Evolutionary conservation across 2,888 invertebrate genomes (phyloP).

Genomic region (Caenorhabditis sp.): DNA sequence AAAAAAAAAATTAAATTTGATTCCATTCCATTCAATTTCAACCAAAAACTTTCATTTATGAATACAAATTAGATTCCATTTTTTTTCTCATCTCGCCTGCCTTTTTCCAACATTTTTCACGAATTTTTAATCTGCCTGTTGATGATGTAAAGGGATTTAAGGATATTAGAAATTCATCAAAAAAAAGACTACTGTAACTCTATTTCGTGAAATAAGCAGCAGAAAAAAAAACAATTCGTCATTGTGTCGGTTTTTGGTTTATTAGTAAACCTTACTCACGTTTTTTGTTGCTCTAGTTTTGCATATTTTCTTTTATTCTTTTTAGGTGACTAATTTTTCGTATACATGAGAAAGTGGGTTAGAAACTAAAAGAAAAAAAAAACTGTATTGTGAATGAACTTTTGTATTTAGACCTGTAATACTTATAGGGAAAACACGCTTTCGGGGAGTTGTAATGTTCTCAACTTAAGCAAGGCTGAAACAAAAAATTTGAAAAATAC

Average conservation of each 20-base stretch:
- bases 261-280: too few species aligned
- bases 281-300: too few species aligned
- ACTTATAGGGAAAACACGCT: too few species aligned
- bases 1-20: background rate
- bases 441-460: too few species aligned
- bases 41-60: background rate
- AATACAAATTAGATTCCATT: constrained; percentile 1
- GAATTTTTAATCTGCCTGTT: background rate
- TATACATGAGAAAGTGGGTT: background rate
- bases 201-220: background rate
- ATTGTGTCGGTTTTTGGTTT: background rate
- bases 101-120: background rate
- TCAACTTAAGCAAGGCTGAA: too few species aligned
- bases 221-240: background rate
- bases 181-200: background rate
- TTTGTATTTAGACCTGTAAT: too few species aligned
- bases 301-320: too few species aligned
- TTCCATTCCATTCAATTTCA: background rate
- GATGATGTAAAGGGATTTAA: background rate
- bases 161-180: background rate
- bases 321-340: background rate
- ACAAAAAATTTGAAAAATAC: too few species aligned
- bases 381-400: too few species aligned
- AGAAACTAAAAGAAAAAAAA: background rate
- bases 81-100: background rate